phyloP scores from a whole-genome alignment of 2,113 vertebrate genomes.

The Oenanthe oenanthe region DNA sequence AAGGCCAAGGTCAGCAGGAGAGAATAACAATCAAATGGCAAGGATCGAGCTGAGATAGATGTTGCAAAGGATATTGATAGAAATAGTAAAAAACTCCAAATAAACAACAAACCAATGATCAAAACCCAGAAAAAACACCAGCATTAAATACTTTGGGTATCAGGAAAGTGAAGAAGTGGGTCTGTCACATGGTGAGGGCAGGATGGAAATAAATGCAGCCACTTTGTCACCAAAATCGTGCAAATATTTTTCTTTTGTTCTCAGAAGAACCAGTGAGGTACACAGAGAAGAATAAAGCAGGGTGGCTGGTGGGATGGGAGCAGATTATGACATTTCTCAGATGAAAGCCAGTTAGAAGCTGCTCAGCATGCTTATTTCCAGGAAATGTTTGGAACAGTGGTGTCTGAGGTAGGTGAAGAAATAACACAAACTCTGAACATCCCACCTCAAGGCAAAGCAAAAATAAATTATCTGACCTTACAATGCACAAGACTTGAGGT shows the following conservation, averaged over 20 bases:
- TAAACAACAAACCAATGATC: neutral
- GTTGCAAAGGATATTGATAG: neutral
- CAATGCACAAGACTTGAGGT: neutral
- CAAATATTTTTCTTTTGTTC: neutral
- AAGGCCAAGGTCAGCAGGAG: neutral
- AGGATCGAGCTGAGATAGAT: neutral
- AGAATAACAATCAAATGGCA: neutral
- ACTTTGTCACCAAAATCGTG: neutral
- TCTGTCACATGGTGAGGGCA: neutral
- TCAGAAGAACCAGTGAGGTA: neutral
- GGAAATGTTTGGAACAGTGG: neutral
- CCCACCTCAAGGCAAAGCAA: neutral
- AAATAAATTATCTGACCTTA: neutral
- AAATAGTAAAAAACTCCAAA: neutral
- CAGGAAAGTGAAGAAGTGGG: neutral
- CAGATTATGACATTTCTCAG: neutral
- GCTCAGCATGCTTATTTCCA: neutral
- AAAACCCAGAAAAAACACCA: neutral
- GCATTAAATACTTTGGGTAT: neutral
- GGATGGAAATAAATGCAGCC: neutral
- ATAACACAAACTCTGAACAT: neutral
- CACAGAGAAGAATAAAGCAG: neutral
- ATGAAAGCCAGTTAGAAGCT: neutral
- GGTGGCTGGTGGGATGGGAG: neutral
- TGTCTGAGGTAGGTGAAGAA: neutral